Evolutionary conservation across 2,888 invertebrate genomes (phyloP).

Genomic region (Drosophila merina): DNA sequence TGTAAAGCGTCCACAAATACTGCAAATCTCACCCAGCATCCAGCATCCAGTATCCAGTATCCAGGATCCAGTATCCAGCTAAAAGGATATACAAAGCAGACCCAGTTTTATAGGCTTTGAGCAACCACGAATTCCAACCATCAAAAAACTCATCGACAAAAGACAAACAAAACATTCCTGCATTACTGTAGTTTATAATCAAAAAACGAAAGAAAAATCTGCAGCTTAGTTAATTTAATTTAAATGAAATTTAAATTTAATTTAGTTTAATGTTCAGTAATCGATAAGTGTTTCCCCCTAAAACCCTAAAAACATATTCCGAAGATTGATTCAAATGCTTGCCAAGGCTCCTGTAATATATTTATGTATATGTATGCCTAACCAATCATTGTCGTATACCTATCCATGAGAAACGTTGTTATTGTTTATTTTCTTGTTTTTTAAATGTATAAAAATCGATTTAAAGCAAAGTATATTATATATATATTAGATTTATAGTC

Average conservation of each 20-base stretch:
- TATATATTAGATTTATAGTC: conserved; percentile 35
- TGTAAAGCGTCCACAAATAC: conserved; percentile 52
- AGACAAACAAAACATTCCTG: conserved; percentile 28
- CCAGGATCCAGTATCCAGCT: too few relatives aligned
- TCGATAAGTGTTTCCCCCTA: conserved; percentile 65
- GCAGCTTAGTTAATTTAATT: conserved; percentile 77
- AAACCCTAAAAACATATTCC: conserved; percentile 6
- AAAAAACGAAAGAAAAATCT: conserved; percentile 21
- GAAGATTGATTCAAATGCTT: conserved; percentile 59
- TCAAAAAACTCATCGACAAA: conserved; percentile 43
- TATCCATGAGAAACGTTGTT: conserved; percentile 68
- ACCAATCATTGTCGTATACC: conserved; percentile 39
- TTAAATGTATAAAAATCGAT: conserved; percentile 74
- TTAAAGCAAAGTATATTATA: conserved; percentile 7
- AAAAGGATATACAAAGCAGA: conserved; percentile 29
- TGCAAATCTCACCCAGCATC: conserved; percentile 12
- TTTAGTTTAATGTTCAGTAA: conserved; percentile 69
- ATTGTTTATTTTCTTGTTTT: conserved; percentile 75
- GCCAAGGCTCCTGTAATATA: conserved; percentile 78
- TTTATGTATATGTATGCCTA: conserved; percentile 53
- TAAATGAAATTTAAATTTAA: conserved; percentile 78
- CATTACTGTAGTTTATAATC: conserved; percentile 65
- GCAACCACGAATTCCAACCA: conserved; percentile 40
- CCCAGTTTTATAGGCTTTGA: conserved; percentile 59
- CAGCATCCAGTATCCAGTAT: background rate